Conservation (phyloP, 2,113 vertebrate genomes). For the Hepsetus odoe region DNA sequence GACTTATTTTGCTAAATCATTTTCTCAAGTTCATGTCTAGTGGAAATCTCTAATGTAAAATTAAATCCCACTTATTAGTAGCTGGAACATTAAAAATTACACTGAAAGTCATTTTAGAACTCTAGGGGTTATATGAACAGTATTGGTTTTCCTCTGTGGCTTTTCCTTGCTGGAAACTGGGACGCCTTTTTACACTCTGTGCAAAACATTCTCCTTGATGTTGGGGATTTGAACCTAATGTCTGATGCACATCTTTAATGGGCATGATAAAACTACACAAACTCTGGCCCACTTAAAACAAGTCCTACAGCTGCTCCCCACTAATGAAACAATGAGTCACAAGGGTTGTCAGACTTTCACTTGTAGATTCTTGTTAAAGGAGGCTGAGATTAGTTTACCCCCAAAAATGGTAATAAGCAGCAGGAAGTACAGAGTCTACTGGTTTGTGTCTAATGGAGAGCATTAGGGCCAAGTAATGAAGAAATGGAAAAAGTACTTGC, state of each 20-base stretch:
- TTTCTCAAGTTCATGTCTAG: no score
- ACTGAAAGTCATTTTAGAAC: not conserved
- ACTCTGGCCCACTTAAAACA: conserved; percentile 23
- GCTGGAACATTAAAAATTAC: not conserved
- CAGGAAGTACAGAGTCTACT: conserved; percentile 2
- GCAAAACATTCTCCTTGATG: conserved; percentile 22
- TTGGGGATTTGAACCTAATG: not conserved
- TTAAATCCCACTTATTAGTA: not conserved
- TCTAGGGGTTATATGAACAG: not conserved
- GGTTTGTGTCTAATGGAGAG: conserved; percentile 11
- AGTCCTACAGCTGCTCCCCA: conserved; percentile 21
- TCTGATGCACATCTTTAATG: conserved; percentile 8
- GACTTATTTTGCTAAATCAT: no score
- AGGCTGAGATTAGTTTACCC: conserved; percentile 32
- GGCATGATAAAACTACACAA: conserved; percentile 14
- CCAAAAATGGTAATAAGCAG: conserved; percentile 44
- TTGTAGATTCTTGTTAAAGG: conserved; percentile 12
- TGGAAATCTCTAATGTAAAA: not conserved
- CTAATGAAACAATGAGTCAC: conserved; percentile 11
- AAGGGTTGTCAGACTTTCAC: not conserved
- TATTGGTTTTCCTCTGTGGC: not conserved
- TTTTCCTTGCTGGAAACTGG: not conserved
- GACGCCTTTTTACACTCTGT: not conserved
- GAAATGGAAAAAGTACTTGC: conserved; percentile 43
- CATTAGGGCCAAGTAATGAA: conserved; percentile 47